phyloP scores from a whole-genome alignment of 2,888 invertebrate species.

The Zonitis immaculata region DNA sequence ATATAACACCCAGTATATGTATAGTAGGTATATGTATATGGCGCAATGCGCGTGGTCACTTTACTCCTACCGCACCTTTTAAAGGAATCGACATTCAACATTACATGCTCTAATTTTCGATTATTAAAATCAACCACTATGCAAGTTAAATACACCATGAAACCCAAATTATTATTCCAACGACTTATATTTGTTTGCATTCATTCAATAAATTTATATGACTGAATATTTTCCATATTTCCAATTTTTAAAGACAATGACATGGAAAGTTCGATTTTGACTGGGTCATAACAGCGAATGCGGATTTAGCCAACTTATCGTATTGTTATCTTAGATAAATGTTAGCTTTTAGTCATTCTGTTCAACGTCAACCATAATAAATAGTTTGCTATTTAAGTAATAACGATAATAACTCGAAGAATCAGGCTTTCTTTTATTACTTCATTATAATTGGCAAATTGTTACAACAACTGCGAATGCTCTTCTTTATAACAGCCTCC shows the following conservation, averaged over 20 bases:
- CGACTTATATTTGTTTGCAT: constrained; percentile 13
- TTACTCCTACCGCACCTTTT: constrained; percentile 5
- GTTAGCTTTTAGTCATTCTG: constrained; percentile 33
- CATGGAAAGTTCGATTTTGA: neutral
- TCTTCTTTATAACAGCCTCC: neutral
- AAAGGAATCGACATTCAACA: constrained; percentile 14
- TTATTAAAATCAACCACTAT: constrained; percentile 18
- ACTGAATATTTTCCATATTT: too few relatives aligned
- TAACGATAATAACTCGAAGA: constrained; percentile 29
- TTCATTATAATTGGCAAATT: constrained; percentile 25
- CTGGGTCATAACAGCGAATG: constrained; percentile 16
- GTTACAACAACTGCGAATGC: constrained; percentile 14
- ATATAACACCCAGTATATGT: constrained; percentile 33
- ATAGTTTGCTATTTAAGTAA: constrained; percentile 31
- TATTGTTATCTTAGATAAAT: constrained; percentile 36
- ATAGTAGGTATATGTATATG: constrained; percentile 31
- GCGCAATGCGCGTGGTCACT: constrained; percentile 25
- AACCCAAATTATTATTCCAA: constrained; percentile 20
- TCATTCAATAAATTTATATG: constrained; percentile 1
- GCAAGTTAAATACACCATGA: constrained; percentile 16
- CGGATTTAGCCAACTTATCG: constrained; percentile 33
- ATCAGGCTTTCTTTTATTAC: constrained; percentile 30
- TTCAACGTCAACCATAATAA: constrained; percentile 34
- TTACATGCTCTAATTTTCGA: constrained; percentile 20
- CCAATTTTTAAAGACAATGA: too few relatives aligned